These are phyloP conservation scores for Meganola albula DNA, from an alignment of 2,888 invertebrate species.

Conservation along the genomic window DNA sequence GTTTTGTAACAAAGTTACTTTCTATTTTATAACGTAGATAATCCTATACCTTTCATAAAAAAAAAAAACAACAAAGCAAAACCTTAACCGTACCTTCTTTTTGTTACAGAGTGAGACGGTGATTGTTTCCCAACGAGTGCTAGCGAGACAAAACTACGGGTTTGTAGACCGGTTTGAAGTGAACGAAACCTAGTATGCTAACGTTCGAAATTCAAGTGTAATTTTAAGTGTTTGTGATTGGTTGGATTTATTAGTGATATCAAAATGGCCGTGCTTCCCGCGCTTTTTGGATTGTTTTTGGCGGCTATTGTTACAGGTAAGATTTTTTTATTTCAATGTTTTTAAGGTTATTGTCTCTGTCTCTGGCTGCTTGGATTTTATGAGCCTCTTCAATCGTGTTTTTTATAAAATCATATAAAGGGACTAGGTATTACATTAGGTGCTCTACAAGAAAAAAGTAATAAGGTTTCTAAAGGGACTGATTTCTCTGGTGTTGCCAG, in stretches of 20 bases:
- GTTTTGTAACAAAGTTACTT: too few species aligned
- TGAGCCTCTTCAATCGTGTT: too few species aligned
- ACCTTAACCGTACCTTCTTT: conserved; percentile 38
- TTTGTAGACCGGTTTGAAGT: conserved; percentile 45
- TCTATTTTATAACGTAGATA: too few species aligned
- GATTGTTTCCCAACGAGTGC: conserved; percentile 21
- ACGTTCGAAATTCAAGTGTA: conserved; percentile 38
- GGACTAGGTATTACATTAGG: too few species aligned
- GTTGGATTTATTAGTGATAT: conserved; percentile 43
- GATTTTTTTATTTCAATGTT: conserved; percentile 16
- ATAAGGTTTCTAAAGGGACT: too few species aligned
- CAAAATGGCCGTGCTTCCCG: conserved; percentile 68
- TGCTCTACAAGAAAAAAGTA: too few species aligned
- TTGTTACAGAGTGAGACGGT: conserved; percentile 61
- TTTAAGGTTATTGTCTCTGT: background rate
- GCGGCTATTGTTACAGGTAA: conserved; percentile 59
- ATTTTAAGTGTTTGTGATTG: conserved; percentile 40
- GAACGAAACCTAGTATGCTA: conserved; percentile 58
- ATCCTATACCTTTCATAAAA: conserved; percentile 13
- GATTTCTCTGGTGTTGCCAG: too few species aligned
- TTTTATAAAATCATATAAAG: too few species aligned
- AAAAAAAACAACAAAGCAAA: conserved; percentile 16
- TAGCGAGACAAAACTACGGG: conserved; percentile 42
- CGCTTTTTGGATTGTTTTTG: conserved; percentile 61
- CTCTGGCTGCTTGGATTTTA: background rate